A percentile compares a stretch with the other conserved stretches of the same genome.
Evolutionary conservation across 2,888 invertebrate species (phyloP).

Genomic region (Polyommatus icarus): DNA sequence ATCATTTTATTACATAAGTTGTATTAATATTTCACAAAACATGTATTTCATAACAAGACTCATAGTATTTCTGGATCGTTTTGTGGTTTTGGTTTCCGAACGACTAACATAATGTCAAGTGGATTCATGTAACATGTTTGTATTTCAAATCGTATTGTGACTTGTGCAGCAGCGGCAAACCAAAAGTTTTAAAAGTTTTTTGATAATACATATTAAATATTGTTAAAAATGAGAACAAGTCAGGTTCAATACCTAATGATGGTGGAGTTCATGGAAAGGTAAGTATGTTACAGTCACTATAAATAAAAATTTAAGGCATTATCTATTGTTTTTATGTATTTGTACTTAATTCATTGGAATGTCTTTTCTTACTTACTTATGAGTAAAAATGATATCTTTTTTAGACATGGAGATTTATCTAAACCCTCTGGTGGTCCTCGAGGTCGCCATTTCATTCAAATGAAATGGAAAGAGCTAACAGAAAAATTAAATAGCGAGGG

Average conservation of each 20-base stretch:
- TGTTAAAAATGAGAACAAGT: not conserved
- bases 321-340: not conserved
- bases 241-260: not conserved
- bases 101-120: not conserved
- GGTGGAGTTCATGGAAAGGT: not conserved
- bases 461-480: not conserved
- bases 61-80: not conserved
- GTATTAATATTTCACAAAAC: too few relatives aligned
- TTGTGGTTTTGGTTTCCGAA: too few relatives aligned
- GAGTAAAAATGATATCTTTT: not conserved
- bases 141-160: not conserved
- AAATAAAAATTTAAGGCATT: not conserved
- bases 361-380: not conserved
- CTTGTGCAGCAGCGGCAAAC: not conserved
- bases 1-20: too few relatives aligned
- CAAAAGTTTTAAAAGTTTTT: not conserved
- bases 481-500: conserved; percentile 30
- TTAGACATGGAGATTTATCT: conserved; percentile 1
- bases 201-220: not conserved
- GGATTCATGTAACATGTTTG: not conserved
- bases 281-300: not conserved
- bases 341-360: not conserved
- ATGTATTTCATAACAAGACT: too few relatives aligned
- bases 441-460: not conserved
- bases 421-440: not conserved